Conservation (phyloP, 2,797 vertebrate species). For the Heterohyrax brucei region DNA sequence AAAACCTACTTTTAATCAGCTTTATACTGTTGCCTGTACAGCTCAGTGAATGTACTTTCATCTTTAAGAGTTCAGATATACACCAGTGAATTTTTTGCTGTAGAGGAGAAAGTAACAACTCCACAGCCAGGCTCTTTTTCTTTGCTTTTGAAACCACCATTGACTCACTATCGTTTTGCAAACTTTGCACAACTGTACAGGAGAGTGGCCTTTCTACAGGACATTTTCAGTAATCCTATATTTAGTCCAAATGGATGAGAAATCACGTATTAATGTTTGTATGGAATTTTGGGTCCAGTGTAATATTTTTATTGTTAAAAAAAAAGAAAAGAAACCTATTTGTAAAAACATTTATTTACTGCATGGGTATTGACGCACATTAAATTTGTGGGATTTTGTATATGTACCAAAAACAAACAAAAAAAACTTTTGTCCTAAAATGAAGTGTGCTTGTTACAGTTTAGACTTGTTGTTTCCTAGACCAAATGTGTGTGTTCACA, state of each 20-base stretch:
- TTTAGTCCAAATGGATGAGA: constrained; percentile 89
- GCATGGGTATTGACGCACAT: constrained; percentile 91
- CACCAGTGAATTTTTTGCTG: constrained; percentile 86
- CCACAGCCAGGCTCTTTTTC: constrained; percentile 79
- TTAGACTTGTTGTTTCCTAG: constrained; percentile 91
- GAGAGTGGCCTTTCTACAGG: constrained; percentile 93
- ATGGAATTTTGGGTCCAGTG: constrained; percentile 89
- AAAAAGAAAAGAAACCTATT: constrained; percentile 87
- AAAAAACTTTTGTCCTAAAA: constrained; percentile 89
- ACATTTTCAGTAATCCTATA: constrained; percentile 90
- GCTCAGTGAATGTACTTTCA: constrained; percentile 92
- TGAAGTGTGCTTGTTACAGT: constrained; percentile 91
- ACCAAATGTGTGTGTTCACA: constrained; percentile 91
- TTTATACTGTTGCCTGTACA: constrained; percentile 90
- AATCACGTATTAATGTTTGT: constrained; percentile 90
- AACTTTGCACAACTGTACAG: constrained; percentile 93
- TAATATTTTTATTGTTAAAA: constrained; percentile 92
- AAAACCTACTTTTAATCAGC: constrained; percentile 88
- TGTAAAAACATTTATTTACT: constrained; percentile 92
- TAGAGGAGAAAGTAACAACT: constrained; percentile 88
- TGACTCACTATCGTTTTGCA: constrained; percentile 91
- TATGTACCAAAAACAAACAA: constrained; percentile 87
- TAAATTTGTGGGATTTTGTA: constrained; percentile 93
- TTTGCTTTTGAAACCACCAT: constrained; percentile 86
- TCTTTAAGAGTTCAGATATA: constrained; percentile 88